A percentile compares a stretch with the other conserved stretches of the same genome.
Evolutionary conservation across 1,140 invertebrate genomes (phyloP).

Genomic region (Aphelenchoides fujianensis): DNA sequence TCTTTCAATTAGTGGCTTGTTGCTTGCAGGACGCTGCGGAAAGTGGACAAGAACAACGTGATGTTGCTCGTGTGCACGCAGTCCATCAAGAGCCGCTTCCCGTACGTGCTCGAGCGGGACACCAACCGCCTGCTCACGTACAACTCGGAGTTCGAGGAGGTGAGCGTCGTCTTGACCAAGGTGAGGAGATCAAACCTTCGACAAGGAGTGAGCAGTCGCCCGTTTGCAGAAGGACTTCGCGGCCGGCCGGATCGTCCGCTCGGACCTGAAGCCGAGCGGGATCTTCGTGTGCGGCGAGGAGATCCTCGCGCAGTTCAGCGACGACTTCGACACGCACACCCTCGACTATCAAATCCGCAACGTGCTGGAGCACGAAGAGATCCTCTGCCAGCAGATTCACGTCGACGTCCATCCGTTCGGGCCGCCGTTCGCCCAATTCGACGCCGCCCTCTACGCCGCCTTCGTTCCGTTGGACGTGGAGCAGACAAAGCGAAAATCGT

Average conservation of each 20-base stretch:
- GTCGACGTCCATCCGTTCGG: constrained; percentile 25
- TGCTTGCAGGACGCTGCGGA: constrained; percentile 10
- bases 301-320: constrained; percentile 40
- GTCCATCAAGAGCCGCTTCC: neutral
- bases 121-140: neutral
- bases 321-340: constrained; percentile 38
- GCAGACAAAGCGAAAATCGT: neutral
- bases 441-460: neutral
- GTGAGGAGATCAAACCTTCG: neutral
- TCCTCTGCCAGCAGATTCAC: constrained; percentile 35
- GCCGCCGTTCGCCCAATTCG: neutral
- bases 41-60: constrained; percentile 9
- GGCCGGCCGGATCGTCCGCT: neutral
- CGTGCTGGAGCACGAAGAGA: constrained; percentile 43
- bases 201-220: neutral
- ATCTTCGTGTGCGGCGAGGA: constrained; percentile 27
- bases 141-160: neutral
- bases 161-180: constrained; percentile 10
- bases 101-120: neutral
- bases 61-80: constrained; percentile 6
- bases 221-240: constrained; percentile 11
- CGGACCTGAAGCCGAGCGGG: constrained; percentile 11
- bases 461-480: neutral
- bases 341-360: constrained; percentile 41
- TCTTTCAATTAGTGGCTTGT: neutral